phyloP scores from a whole-genome alignment of 1,140 invertebrate genomes.

The Pseudomyrmex sp. region DNA sequence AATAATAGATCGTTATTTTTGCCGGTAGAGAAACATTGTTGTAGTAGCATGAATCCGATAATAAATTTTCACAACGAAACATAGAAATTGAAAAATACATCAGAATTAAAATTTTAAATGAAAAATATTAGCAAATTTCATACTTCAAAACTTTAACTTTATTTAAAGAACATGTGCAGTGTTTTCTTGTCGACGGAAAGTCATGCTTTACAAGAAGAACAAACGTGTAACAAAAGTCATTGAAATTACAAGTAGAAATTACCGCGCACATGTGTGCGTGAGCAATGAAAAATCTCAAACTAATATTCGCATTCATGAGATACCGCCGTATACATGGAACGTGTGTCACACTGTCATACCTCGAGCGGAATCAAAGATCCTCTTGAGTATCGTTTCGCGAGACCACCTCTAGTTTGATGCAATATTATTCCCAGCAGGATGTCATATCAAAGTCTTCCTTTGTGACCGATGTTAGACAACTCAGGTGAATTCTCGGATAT shows the following conservation, averaged over 20 bases:
- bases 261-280: background rate
- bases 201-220: background rate
- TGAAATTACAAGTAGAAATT: conserved; percentile 5
- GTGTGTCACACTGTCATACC: background rate
- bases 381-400: conserved; percentile 18
- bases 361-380: conserved; percentile 16
- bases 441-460: conserved; percentile 25
- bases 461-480: background rate
- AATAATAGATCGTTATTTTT: too few species aligned
- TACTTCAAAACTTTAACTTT: too few species aligned
- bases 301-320: conserved; percentile 62
- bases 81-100: too few species aligned
- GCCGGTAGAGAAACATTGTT: too few species aligned
- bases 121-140: too few species aligned
- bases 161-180: too few species aligned
- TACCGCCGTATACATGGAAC: background rate
- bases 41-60: too few species aligned
- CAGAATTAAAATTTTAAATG: too few species aligned
- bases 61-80: too few species aligned
- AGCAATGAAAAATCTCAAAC: conserved; percentile 7
- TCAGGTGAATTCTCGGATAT: background rate
- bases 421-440: conserved; percentile 34
- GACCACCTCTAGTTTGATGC: conserved; percentile 11
- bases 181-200: background rate
- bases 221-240: background rate